Evolutionary conservation across 2,113 vertebrate species (phyloP), one percentile per base, ranked within the genome.

Genomic region (Oryzias curvinotus): DNA sequence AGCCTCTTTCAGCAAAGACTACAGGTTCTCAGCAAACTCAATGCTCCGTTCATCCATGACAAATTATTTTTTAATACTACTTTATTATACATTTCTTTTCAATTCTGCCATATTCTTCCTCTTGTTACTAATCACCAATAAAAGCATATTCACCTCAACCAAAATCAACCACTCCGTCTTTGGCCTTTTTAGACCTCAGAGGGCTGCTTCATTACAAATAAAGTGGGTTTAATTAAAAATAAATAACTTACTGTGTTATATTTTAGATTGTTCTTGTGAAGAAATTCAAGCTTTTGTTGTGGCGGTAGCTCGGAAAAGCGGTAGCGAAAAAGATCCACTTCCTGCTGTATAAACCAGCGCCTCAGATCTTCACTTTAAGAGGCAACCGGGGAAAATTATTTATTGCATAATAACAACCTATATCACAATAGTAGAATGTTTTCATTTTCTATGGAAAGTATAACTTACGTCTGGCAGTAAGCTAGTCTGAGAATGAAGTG

Each of bases 271-370:
- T 93, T 94, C 1, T 88, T 88, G 49, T 94, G 92, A 25, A 99
- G 90, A 84, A 98, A 96, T 3, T 90, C 90, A 28, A 93, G 91
- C 78, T 93, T 92, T 69, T 92, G 85, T 26, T 60, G 1, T 0
- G 70, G n/a, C 3, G 0, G 0, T 26, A 98, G 88, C 0, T 85
- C n/a, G n/a, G 1, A 78, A 80, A 99, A 99, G 62, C 94, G 95
- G 12, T 92, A 95, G 28, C 93, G 92, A 68, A 99, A 96, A 13
- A 99, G 92, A 89, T 99, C 97, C 80, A 98, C 92, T 88, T 99
- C 97, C 84, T 99, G 97, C 69, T 99, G 97, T 77, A 99, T 97
- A 79, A 99, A 98, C 97, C 97, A 99, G 13, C 97, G 92, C 25
- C 96, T 93, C 53, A 99, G 93, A 61, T 99, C 97, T 79, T 99